A percentile compares a stretch with the other conserved stretches of the same genome.
phyloP scores from a whole-genome alignment of 1,140 invertebrate genomes.

The Papilio aristodemus region DNA sequence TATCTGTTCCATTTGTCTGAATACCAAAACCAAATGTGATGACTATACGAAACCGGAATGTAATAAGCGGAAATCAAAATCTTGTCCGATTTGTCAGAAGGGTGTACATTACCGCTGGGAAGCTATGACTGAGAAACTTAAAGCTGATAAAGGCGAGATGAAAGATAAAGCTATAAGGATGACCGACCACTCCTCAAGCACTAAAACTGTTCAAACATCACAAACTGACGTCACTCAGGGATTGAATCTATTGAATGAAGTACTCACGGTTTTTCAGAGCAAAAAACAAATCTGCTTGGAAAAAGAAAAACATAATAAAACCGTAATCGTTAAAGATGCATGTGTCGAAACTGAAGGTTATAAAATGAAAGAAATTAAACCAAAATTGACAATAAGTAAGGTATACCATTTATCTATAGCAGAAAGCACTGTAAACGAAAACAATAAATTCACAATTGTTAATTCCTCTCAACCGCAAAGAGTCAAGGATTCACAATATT shows the following conservation, averaged over 20 bases:
- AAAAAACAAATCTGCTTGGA: constrained; percentile 51
- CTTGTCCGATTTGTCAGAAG: constrained; percentile 53
- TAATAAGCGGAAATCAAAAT: constrained; percentile 43
- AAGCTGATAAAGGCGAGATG: constrained; percentile 8
- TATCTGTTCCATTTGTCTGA: constrained; percentile 62
- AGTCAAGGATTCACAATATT: constrained; percentile 36
- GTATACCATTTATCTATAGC: constrained; percentile 54
- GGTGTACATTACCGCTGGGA: constrained; percentile 20
- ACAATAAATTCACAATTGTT: constrained; percentile 50
- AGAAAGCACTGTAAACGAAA: constrained; percentile 38
- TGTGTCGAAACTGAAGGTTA: constrained; percentile 45
- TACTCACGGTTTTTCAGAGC: constrained; percentile 63
- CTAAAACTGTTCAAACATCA: constrained; percentile 54
- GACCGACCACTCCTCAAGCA: constrained; percentile 1
- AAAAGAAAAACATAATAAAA: constrained; percentile 40
- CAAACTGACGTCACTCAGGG: constrained; percentile 53
- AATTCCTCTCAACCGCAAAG: constrained; percentile 48
- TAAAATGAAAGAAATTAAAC: constrained; percentile 32
- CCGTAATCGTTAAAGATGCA: constrained; percentile 53
- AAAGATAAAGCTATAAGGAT: constrained; percentile 12
- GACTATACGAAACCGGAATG: constrained; percentile 35
- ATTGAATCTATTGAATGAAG: constrained; percentile 62
- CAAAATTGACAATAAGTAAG: constrained; percentile 50
- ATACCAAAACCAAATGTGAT: constrained; percentile 44
- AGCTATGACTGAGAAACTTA: constrained; percentile 8